Evolutionary conservation across 2,113 vertebrate genomes (phyloP), one percentile per base, ranked within the genome.

Genomic region (Dissostichus mawsoni): DNA sequence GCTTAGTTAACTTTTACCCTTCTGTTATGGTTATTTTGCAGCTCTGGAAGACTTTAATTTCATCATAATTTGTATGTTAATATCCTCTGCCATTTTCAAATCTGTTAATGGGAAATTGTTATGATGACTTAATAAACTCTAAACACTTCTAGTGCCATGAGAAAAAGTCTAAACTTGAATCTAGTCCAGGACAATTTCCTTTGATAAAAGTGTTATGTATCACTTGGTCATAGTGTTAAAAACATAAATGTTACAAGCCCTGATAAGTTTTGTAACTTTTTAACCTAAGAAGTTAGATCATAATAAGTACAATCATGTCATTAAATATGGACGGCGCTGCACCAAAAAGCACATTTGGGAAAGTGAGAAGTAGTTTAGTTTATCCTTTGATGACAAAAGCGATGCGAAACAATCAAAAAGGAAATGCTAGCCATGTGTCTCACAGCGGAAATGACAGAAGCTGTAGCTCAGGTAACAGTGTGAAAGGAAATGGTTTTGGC

Each of bases 401-500:
- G 59, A 47, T 55, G 45, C 47, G 10, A 78, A 83, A 80, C 50
- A 82, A 81, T 74, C 50, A 78, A 63, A 69, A 53, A 20, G 66
- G 82, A 89, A 89, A 82, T 76, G 36, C 52, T 41, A 41, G 17
- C 16, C 50, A 73, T 45, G 5, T 41, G 1, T 83, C 10, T 80
- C 29, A 78, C 13, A 62, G 11, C 1, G 67, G 70, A 85, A 82
- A 74, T 80, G 58, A 71, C 68, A 71, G 44, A 59, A 58, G 41
- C 58, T 77, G 20, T 52, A 52, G 55, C 69, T 80, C 65, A 86
- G 72, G 57, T 82, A 81, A 78, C 55, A 64, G 47, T 55, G 45
- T 52, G 10, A 53, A 62, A 70, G 56, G 69, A 90, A 79, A 72
- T 64, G 47, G 13, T 20, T 64, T 57, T 80, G 65, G 25, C 52